Conservation (phyloP, 2,113 vertebrate genomes). For the Stomatorhinus ivindoensis region DNA sequence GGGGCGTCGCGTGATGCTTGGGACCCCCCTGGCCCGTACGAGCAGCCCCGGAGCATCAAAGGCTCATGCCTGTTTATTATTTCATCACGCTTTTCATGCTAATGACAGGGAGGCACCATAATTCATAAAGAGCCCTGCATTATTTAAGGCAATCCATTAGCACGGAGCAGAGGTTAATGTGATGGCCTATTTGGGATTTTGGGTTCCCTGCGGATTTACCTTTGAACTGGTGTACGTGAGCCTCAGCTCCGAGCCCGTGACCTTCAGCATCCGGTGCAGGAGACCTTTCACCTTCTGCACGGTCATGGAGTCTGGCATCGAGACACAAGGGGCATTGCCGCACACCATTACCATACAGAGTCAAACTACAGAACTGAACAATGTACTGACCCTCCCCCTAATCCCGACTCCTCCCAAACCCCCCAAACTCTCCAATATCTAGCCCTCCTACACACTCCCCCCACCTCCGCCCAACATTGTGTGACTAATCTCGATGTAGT, state of each 20-base stretch:
- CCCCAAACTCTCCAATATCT: not conserved
- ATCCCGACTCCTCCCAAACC: not conserved
- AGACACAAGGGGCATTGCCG: not conserved
- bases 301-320: constrained; percentile 74
- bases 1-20: not conserved
- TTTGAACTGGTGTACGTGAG: constrained; percentile 77
- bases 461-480: not conserved
- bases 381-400: not conserved
- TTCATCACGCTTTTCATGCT: not conserved
- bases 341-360: not conserved
- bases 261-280: constrained; percentile 73
- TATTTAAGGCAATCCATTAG: not conserved
- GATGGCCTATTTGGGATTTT: not conserved
- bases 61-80: not conserved
- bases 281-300: constrained; percentile 87
- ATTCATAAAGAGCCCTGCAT: not conserved
- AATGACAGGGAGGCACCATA: not conserved
- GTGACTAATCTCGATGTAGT: not conserved
- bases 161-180: not conserved
- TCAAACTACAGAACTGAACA: not conserved
- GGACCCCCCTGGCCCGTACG: not conserved
- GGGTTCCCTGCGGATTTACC: constrained; percentile 51
- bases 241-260: constrained; percentile 69
- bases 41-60: not conserved
- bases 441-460: not conserved